Base-by-base conservation (phyloP, 2,113 vertebrate genomes). In the Apaloderma vittatum region DNA sequence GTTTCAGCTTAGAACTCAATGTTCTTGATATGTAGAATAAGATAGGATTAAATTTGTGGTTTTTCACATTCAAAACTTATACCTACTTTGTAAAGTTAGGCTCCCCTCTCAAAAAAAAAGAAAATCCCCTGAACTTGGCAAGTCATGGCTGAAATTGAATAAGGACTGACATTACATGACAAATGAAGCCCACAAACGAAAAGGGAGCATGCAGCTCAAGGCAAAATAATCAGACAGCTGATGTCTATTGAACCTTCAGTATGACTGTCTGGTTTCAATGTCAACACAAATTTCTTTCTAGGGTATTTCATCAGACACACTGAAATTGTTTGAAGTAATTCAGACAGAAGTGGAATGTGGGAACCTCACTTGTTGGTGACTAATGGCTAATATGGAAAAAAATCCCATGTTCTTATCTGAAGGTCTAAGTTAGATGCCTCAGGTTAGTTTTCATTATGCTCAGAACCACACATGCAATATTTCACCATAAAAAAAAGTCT, bases 141-240 rank as follows among this genome's bases (percentile, higher is more conserved):
- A 93, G 43, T 37, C 52, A 51, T 58, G 30, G 40, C 51, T 86
- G n/a, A 85, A 96, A 85, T 26, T 1, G 8, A 84, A 77, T 91
- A 88, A 86, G 55, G 49, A 14, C 61, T 90, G 84, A 93, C 3
- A 0, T 73, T 73, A 67, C 40, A 71, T 59, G 79, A 95, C 58
- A 90, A 86, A 91, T 3, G 0, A 76, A 71, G 91, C 36, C 58
- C 70, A 52, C 36, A 91, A 92, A 79, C 63, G 62, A 93, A 90
- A 68, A 80, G 17, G 30, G 14, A 85, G 23, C 22, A 77, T 51
- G 37, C 9, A 65, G 65, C 87, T 90, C 27, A 74, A 43, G 78
- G 93, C 84, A 67, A 86, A 93, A 96, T 59, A 89, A n/a, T 83
- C 87, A 91, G 95, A 91, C 92, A 95, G 73, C 58, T 92, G 91